Percentiles rank a stretch among this genome's conserved stretches.
Conservation (phyloP, 2,113 vertebrate genomes). For the Muntiacus reevesi region DNA sequence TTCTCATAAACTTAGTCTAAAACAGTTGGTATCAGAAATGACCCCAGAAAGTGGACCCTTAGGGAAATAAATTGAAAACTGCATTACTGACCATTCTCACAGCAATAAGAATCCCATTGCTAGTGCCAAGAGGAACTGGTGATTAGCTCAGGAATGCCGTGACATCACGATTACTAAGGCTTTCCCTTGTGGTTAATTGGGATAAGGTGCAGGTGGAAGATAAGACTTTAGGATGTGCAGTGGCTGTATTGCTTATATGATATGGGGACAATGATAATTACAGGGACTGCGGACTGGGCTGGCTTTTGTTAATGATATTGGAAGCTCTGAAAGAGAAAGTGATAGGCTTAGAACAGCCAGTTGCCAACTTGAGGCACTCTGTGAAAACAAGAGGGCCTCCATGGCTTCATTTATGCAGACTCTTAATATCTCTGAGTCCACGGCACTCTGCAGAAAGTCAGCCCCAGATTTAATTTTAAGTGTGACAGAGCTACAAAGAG, state of each 20-base stretch:
- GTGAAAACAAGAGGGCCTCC: not conserved
- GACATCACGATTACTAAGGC: not conserved
- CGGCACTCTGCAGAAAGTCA: not conserved
- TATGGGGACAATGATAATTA: not conserved
- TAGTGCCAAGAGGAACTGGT: not conserved
- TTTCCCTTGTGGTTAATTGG: not conserved
- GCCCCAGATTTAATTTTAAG: not conserved
- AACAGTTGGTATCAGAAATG: not conserved
- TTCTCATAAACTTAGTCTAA: not conserved
- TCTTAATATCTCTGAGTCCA: not conserved
- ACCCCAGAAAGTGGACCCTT: not conserved
- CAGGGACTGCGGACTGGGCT: not conserved
- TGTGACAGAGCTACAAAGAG: not conserved
- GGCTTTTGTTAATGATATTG: not conserved
- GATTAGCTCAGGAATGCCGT: not conserved
- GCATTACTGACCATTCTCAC: not conserved
- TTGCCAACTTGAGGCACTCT: not conserved
- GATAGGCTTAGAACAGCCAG: not conserved
- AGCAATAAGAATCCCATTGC: not conserved
- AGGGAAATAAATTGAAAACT: not conserved
- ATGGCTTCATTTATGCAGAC: not conserved
- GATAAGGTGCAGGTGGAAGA: not conserved
- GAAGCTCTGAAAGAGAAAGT: slow-evolving; percentile 1
- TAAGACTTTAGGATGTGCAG: not conserved
- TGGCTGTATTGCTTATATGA: not conserved